These are phyloP conservation scores for Cylloceria caligata DNA, from an alignment of 2,888 invertebrate species.

Conservation along the genomic window DNA sequence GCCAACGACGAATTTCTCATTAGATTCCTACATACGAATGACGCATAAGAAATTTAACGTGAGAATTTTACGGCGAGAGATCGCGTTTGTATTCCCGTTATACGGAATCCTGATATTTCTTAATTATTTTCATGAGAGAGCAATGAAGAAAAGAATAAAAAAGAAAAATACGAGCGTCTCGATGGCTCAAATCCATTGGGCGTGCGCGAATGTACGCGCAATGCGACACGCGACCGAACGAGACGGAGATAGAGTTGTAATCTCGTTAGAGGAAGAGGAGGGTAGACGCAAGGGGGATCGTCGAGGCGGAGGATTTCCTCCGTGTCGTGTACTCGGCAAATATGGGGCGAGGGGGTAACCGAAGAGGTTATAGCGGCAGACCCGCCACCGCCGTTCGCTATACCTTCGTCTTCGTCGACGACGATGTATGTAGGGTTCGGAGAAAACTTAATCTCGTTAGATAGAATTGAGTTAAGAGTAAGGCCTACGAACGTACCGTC, in stretches of 20 bases:
- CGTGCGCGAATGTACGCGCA: conserved; percentile 82
- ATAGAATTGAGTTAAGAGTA: conserved; percentile 71
- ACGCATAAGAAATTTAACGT: conserved; percentile 50
- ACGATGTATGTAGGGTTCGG: conserved; percentile 47
- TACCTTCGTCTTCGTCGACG: conserved; percentile 35
- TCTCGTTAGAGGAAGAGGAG: conserved; percentile 76
- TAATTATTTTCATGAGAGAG: not conserved
- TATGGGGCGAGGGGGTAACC: conserved; percentile 62
- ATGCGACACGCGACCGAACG: conserved; percentile 82
- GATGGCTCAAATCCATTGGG: conserved; percentile 74
- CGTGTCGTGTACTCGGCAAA: conserved; percentile 57
- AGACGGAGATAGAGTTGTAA: conserved; percentile 77
- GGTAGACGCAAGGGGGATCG: conserved; percentile 28
- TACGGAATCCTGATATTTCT: conserved; percentile 11
- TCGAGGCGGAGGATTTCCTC: conserved; percentile 67
- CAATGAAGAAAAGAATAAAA: conserved; percentile 38
- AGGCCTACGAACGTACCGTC: conserved; percentile 62
- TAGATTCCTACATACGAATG: conserved; percentile 43
- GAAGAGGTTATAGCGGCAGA: conserved; percentile 26
- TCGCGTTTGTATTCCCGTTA: no score
- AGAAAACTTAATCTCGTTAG: conserved; percentile 72
- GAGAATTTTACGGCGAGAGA: conserved; percentile 3
- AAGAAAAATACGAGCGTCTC: conserved; percentile 37
- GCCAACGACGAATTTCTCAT: conserved; percentile 65
- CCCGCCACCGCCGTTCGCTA: conserved; percentile 39